Base-by-base conservation (phyloP, 2,113 vertebrate genomes). In the Eptatretus burgeri region DNA sequence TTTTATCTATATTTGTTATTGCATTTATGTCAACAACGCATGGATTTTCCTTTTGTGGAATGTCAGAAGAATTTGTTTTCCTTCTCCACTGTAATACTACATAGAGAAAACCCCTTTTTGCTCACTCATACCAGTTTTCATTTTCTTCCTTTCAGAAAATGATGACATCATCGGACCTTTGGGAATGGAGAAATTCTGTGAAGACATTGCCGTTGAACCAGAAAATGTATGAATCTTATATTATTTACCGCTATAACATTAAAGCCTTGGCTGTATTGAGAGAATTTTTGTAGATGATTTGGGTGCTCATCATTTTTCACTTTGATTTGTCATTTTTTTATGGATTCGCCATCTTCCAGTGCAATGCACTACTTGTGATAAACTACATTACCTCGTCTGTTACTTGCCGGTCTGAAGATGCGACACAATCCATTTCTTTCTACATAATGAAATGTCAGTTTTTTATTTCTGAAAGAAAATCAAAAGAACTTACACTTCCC, bases 121-220 rank as follows among this genome's bases (percentile, higher is more conserved):
- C 27, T 41, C 27, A 41, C 27, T 41, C 27, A 41, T 41, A 41
- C 27, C 20, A 20, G 56, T 10, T 20, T 60, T n/a, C 20, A 20
- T 17, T 60, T 60, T 13, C 56, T 60, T n/a, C 65, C 70, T 75
- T 72, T 60, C 68, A 98, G 91, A 83, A 52, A 80, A 82, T 27
- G 91, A 98, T 67, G 86, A 95, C 53, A 74, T 89, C 66, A 84
- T 98, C 67, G 87, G 91, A 66, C 91, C 91, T 63, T 88, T 95
- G 72, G 91, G 87, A 66, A 98, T 98, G 86, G 91, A 98, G 75
- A 98, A 98, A 70, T 95, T 98, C 73, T 98, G 91, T 77, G 91
- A 98, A 77, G 91, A 95, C 73, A 95, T 98, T 68, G 87, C 89
- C 69, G 91, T 98, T 20, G 91, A 98, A 74, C 91, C 91, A 65